A percentile compares a stretch with the other conserved stretches of the same genome.
Conservation (phyloP, 2,113 vertebrate species). For the Orthonyx spaldingii region DNA sequence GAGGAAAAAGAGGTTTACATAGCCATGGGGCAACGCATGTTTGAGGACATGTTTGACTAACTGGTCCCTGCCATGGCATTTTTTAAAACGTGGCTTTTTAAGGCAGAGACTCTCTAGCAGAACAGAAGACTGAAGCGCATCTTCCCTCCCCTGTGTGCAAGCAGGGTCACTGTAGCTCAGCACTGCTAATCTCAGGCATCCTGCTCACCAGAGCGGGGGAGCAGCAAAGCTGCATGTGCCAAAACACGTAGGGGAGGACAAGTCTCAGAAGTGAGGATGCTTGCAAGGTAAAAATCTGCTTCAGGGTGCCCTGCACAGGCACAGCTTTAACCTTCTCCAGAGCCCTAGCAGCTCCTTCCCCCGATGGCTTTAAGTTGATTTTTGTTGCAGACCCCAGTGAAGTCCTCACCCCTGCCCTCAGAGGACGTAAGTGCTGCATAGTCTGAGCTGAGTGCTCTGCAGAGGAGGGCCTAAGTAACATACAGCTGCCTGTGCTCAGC, state of each 20-base stretch:
- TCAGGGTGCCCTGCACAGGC: neutral
- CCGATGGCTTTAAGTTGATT: neutral
- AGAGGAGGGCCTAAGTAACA: neutral
- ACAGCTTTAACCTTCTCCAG: neutral
- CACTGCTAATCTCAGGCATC: conserved; percentile 7
- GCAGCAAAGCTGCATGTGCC: neutral
- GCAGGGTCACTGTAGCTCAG: neutral
- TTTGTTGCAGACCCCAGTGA: neutral
- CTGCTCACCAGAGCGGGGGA: neutral
- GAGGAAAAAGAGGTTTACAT: conserved; percentile 98
- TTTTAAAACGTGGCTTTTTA: conserved; percentile 18
- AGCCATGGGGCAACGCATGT: conserved; percentile 92
- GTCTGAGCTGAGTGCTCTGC: neutral
- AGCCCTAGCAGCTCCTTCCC: neutral
- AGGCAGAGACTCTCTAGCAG: conserved; percentile 6
- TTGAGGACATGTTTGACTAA: conserved; percentile 95
- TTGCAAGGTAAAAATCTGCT: neutral
- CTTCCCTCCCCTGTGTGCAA: neutral
- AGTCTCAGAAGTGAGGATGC: neutral
- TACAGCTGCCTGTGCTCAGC: neutral
- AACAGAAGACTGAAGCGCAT: neutral
- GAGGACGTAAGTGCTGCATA: accelerated
- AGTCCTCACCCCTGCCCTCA: neutral
- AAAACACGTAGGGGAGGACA: neutral
- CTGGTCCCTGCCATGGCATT: neutral